phyloP scores from a whole-genome alignment of 2,797 vertebrate species.

The Toxotes lorentzi region DNA sequence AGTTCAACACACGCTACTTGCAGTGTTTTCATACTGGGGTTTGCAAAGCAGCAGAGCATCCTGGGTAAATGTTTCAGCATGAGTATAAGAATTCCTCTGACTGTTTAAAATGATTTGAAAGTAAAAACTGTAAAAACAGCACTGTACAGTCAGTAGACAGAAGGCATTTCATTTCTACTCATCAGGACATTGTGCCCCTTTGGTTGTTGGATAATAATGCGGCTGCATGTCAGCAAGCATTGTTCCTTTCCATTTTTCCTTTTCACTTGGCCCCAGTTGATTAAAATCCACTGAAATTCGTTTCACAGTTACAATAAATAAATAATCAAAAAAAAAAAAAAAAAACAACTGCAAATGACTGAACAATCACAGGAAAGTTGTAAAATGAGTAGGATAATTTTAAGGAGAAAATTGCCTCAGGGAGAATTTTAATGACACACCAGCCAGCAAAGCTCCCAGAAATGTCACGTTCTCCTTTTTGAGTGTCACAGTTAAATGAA shows the following conservation, averaged over 20 bases:
- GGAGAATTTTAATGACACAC: not conserved
- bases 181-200: not conserved
- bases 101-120: not conserved
- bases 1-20: not conserved
- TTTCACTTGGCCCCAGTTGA: conserved; percentile 8
- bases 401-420: not conserved
- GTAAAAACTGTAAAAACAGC: not conserved
- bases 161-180: not conserved
- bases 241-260: not conserved
- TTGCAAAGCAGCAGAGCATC: not conserved
- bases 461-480: not conserved
- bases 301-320: conserved; percentile 7
- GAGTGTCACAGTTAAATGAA: not conserved
- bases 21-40: not conserved
- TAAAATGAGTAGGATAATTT: not conserved
- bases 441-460: not conserved
- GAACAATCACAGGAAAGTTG: not conserved
- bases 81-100: not conserved
- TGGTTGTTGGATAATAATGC: conserved; percentile 1
- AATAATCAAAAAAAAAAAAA: conserved; percentile 4
- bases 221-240: not conserved
- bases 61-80: not conserved
- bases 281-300: not conserved
- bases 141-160: not conserved
- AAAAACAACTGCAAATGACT: conserved; percentile 6